A percentile compares a stretch with the other conserved stretches of the same genome.
Evolutionary conservation across 2,797 vertebrate genomes (phyloP).

Genomic region (Centroberyx gerrardi): DNA sequence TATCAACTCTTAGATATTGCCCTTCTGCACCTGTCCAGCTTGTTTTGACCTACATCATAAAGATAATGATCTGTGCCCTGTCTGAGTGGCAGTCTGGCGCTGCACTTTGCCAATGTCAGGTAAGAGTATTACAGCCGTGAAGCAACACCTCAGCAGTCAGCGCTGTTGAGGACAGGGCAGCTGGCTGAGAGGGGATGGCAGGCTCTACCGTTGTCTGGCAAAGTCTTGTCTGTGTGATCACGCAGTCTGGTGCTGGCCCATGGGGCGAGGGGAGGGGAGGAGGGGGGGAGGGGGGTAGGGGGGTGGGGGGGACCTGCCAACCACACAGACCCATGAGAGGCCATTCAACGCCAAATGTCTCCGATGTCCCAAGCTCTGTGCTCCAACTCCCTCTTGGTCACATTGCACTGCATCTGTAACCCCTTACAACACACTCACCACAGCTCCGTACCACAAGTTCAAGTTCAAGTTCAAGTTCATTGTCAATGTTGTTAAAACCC

Average conservation of each 20-base stretch:
- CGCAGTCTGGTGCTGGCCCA: slow-evolving; percentile 52
- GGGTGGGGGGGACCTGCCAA: slow-evolving; percentile 30
- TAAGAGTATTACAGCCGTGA: slow-evolving; percentile 63
- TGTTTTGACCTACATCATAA: slow-evolving; percentile 32
- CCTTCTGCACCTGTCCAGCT: slow-evolving; percentile 8
- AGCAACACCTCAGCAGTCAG: slow-evolving; percentile 47
- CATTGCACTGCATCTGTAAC: slow-evolving; percentile 30
- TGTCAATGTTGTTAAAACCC: no score
- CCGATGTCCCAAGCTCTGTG: slow-evolving; percentile 24
- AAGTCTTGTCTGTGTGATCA: slow-evolving; percentile 67
- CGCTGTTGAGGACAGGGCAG: slow-evolving; percentile 37
- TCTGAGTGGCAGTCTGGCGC: slow-evolving; percentile 14
- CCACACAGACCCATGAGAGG: slow-evolving; percentile 30
- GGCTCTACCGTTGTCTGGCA: slow-evolving; percentile 44
- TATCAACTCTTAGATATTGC: slow-evolving; percentile 21
- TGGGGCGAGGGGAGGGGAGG: no score
- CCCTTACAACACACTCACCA: slow-evolving; percentile 10
- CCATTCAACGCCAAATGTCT: slow-evolving; percentile 66
- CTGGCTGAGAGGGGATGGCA: slow-evolving; percentile 36
- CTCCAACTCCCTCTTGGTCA: slow-evolving; percentile 13
- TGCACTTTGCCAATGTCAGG: slow-evolving; percentile 20
- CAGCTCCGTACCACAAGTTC: neutral
- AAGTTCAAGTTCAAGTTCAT: no score
- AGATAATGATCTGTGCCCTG: slow-evolving; percentile 37
- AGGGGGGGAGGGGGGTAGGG: no score